Evolutionary conservation across 2,888 invertebrate species (phyloP).

Genomic region (Acleris literana): DNA sequence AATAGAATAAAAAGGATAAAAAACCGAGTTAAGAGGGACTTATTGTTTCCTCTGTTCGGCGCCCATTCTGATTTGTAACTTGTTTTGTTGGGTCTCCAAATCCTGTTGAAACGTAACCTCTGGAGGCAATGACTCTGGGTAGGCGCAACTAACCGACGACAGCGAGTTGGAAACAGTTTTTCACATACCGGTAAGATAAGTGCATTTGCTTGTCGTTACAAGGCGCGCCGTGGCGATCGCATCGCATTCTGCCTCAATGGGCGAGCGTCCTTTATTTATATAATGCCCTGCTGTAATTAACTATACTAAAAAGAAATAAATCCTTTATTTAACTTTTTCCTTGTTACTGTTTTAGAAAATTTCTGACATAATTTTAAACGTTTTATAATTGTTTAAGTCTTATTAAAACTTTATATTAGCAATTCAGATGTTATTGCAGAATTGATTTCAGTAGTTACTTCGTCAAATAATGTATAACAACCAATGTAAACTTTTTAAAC

Average conservation of each 20-base stretch:
- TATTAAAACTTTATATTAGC: too few relatives aligned
- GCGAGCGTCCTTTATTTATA: slow-evolving; percentile 78
- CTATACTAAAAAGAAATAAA: slow-evolving; percentile 75
- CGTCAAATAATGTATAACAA: too few relatives aligned
- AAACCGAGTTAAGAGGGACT: slow-evolving; percentile 54
- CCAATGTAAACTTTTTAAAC: too few relatives aligned
- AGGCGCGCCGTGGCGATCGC: slow-evolving; percentile 74
- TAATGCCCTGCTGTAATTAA: slow-evolving; percentile 79
- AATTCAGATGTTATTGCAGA: too few relatives aligned
- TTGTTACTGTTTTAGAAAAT: slow-evolving; percentile 43
- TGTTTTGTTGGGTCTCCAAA: slow-evolving; percentile 66
- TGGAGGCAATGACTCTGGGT: slow-evolving; percentile 73
- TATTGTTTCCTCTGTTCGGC: slow-evolving; percentile 66
- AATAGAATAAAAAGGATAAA: slow-evolving; percentile 57
- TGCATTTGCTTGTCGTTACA: slow-evolving; percentile 83
- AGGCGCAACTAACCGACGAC: slow-evolving; percentile 76
- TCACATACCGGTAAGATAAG: slow-evolving; percentile 81
- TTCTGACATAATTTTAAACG: slow-evolving; percentile 9
- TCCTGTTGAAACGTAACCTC: slow-evolving; percentile 68
- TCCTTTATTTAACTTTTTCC: slow-evolving; percentile 64
- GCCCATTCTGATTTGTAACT: slow-evolving; percentile 59
- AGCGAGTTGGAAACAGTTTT: slow-evolving; percentile 75
- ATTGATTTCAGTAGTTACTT: too few relatives aligned
- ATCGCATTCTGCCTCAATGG: slow-evolving; percentile 71
- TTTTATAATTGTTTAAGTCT: not conserved